Evolutionary conservation across 64 coral and sea anemone genomes (phyloP).

Genomic region (Hydrozoanthus tunicans): DNA sequence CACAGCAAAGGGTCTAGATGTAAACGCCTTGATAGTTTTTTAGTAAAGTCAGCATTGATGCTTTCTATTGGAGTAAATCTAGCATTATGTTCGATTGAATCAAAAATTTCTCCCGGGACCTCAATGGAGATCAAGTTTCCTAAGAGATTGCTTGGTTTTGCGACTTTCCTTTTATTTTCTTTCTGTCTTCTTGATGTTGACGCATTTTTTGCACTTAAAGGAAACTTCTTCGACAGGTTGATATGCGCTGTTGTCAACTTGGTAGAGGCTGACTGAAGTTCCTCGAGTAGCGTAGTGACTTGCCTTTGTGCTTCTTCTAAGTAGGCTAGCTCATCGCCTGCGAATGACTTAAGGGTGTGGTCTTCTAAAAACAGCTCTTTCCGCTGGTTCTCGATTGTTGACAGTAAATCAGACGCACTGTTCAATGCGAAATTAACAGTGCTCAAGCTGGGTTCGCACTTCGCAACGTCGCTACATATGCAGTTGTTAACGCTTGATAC

Average conservation of each 20-base stretch:
- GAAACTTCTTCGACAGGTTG: neutral
- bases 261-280: neutral
- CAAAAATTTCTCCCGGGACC: too few relatives aligned
- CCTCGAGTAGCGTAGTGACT: too few relatives aligned
- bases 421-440: slow-evolving; percentile 26
- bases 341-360: too few relatives aligned
- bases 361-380: neutral
- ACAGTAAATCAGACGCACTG: slow-evolving; percentile 20
- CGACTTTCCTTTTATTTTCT: neutral
- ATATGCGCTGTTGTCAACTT: slow-evolving; percentile 9
- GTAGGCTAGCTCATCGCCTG: slow-evolving; percentile 15
- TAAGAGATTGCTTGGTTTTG: neutral
- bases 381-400: neutral
- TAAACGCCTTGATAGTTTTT: too few relatives aligned
- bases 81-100: too few relatives aligned
- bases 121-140: neutral
- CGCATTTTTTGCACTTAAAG: neutral
- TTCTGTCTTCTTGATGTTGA: slow-evolving; percentile 24
- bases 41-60: too few relatives aligned
- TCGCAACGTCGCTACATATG: slow-evolving; percentile 23
- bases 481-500: slow-evolving; percentile 10
- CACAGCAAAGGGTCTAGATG: too few relatives aligned
- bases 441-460: slow-evolving; percentile 54
- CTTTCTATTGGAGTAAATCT: too few relatives aligned
- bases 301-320: neutral